Evolutionary conservation across 1,140 invertebrate species (phyloP), one percentile per base, ranked within the genome.

Genomic region (Zaprionus ornatus): DNA sequence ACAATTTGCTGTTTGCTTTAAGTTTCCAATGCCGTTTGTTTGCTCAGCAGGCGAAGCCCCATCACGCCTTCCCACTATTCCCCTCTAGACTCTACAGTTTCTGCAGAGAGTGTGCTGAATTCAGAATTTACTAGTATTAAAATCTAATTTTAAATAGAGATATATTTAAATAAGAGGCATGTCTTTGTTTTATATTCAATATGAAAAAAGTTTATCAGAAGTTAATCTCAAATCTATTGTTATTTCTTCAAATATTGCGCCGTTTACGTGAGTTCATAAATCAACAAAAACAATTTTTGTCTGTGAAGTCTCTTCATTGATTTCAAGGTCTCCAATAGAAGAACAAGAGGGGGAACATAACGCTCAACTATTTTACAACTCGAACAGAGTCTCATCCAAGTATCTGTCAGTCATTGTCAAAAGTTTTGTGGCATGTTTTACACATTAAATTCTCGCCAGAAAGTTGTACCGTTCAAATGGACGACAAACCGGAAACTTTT

Each of bases 1-100:
- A 81, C 79, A 90, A 90, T 90, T 90, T 85, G 85, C 81, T 82
- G 85, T 90, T 90, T 85, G 81, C 76, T 79, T 85, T 74, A 85
- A 90, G 86, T 90, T 82, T 76, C 55, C 45, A 61, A 50, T 57
- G 21, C 64, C 54, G 17, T 68, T 76, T 67, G 62, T 48, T 72
- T 60, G 37, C 54, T 54, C 52, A 57, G 65, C 61, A 15, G 37
- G 37, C 15, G 15, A 42, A n/a, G 40, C 5, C 2, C n/a, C n/a
- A n/a, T 5, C 19, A 32, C 37, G 17, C 52, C 48, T 50, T 32
- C 45, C 48, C 48, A 9, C 25, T 66, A n/a, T 9, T n/a, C 13
- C 29, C 42, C 21, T 52, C 25, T 29, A 81, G 55, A 48, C 68
- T 63, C 27, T 80, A 80, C 80, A 10, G 40, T 17, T n/a, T 15